A percentile compares a stretch with the other conserved stretches of the same genome.
phyloP scores from a whole-genome alignment of 2,113 vertebrate genomes.

The Ctenomys sociabilis region DNA sequence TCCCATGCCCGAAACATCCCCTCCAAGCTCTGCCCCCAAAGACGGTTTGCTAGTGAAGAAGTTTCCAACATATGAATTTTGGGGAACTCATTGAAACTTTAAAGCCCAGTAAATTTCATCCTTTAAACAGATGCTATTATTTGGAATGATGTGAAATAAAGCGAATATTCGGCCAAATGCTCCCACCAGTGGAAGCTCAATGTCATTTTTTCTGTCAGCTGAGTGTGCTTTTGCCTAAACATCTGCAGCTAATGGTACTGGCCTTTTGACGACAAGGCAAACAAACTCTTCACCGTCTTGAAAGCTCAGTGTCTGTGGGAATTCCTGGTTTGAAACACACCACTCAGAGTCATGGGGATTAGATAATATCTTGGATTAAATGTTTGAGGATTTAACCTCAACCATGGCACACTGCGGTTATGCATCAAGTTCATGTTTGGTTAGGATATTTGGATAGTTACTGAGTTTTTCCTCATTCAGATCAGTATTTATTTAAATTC shows the following conservation, averaged over 20 bases:
- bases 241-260: background rate
- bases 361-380: background rate
- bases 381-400: background rate
- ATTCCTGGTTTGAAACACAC: background rate
- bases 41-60: too few relatives aligned
- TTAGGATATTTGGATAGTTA: too few relatives aligned
- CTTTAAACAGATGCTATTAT: background rate
- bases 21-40: background rate
- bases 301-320: background rate
- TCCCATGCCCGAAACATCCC: background rate
- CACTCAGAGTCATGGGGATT: background rate
- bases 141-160: background rate
- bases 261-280: background rate
- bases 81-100: background rate
- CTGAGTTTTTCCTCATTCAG: background rate
- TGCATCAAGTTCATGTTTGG: background rate
- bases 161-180: background rate
- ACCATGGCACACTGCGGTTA: background rate
- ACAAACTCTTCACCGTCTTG: too few relatives aligned
- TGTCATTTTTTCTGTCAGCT: background rate
- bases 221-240: background rate
- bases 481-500: background rate
- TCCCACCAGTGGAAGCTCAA: background rate
- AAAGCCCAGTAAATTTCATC: background rate
- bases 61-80: background rate